These are phyloP conservation scores for Bryconaethiops microstoma DNA, from an alignment of 2,797 vertebrate species.

Conservation along the genomic window DNA sequence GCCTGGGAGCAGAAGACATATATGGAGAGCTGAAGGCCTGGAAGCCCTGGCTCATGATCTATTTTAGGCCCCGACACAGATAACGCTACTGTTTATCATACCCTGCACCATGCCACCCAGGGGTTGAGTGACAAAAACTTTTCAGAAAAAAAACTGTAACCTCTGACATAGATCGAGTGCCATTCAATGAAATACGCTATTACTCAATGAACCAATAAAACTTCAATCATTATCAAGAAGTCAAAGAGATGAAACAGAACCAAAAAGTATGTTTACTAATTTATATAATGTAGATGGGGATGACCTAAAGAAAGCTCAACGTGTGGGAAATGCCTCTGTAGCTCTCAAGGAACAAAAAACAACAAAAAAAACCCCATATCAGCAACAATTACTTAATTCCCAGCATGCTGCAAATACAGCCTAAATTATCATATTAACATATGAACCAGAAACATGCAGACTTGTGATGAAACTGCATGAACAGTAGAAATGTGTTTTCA, in stretches of 20 bases:
- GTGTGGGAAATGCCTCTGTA: background rate
- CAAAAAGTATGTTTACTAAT: no score
- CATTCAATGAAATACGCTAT: background rate
- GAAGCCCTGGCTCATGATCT: slow-evolving; percentile 76
- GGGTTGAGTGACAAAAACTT: slow-evolving; percentile 63
- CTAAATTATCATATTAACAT: background rate
- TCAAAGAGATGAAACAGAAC: background rate
- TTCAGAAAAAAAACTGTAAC: slow-evolving; percentile 22
- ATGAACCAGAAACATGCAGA: background rate
- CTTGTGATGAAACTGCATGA: background rate
- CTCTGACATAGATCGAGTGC: background rate
- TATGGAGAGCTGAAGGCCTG: slow-evolving; percentile 77
- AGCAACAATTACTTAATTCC: background rate
- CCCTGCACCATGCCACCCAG: slow-evolving; percentile 72
- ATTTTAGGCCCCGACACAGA: slow-evolving; percentile 87
- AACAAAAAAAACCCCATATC: background rate
- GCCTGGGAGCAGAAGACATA: slow-evolving; percentile 76
- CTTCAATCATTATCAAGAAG: background rate
- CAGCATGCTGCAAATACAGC: background rate
- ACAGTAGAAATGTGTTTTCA: background rate
- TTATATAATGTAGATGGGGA: background rate
- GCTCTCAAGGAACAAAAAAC: no score
- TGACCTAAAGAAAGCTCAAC: background rate
- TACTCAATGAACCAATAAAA: background rate
- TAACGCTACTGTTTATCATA: slow-evolving; percentile 87